Conservation (phyloP, 2,888 invertebrate species). For the Melinopterus prodromus region DNA sequence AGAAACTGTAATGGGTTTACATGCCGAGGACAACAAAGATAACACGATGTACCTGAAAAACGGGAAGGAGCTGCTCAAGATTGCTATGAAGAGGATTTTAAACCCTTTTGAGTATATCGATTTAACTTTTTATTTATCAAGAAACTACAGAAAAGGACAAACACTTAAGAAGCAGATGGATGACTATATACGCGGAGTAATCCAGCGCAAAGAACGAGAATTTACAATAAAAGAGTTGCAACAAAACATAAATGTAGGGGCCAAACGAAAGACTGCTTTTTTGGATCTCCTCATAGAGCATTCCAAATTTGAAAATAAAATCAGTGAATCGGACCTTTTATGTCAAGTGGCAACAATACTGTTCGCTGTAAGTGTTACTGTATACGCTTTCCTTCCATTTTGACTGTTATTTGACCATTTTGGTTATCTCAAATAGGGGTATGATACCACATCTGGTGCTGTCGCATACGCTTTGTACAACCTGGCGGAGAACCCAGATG, state of each 20-base stretch:
- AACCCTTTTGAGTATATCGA: constrained; percentile 38
- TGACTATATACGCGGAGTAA: constrained; percentile 72
- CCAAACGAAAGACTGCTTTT: too few relatives aligned
- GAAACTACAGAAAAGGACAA: constrained; percentile 36
- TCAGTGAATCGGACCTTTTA: too few relatives aligned
- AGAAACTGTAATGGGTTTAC: constrained; percentile 41
- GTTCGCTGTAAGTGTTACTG: too few relatives aligned
- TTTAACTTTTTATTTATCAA: constrained; percentile 35
- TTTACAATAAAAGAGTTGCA: too few relatives aligned
- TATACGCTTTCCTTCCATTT: not conserved
- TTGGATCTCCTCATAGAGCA: too few relatives aligned
- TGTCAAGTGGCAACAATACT: too few relatives aligned
- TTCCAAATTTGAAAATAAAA: too few relatives aligned
- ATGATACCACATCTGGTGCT: constrained; percentile 43
- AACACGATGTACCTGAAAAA: constrained; percentile 31
- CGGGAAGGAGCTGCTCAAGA: constrained; percentile 29
- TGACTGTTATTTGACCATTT: too few relatives aligned
- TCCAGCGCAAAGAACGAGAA: constrained; percentile 61
- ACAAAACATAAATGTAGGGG: too few relatives aligned
- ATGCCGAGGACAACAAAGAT: constrained; percentile 28
- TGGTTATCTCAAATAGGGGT: constrained; percentile 34
- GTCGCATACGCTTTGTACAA: constrained; percentile 39
- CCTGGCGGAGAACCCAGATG: constrained; percentile 38
- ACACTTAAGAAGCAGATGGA: constrained; percentile 29
- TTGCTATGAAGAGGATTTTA: constrained; percentile 37